Percentiles rank a stretch among this genome's conserved stretches.
Evolutionary conservation across 2,113 vertebrate species (phyloP).

Genomic region (mouse (Mus musculus)): GRCm39 chr9:72527501-72528000

Average conservation of each 20-base stretch:
- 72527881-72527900: slow-evolving; percentile 78
- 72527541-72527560: slow-evolving; percentile 68
- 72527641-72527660: slow-evolving; percentile 76
- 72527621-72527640: slow-evolving; percentile 71
- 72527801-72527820: slow-evolving; percentile 85
- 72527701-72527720: slow-evolving; percentile 72
- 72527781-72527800: slow-evolving; percentile 78
- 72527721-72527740: slow-evolving; percentile 75
- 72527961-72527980: neutral
- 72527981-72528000: neutral
- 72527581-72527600: slow-evolving; percentile 74
- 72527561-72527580: slow-evolving; percentile 77
- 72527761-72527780: slow-evolving; percentile 76
- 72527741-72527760: slow-evolving; percentile 72
- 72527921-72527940: neutral
- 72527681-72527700: slow-evolving; percentile 74
- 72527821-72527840: slow-evolving; percentile 80
- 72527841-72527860: slow-evolving; percentile 80
- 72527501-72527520: slow-evolving; percentile 66
- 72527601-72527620: slow-evolving; percentile 74
- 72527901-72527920: slow-evolving; percentile 28
- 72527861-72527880: slow-evolving; percentile 75
- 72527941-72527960: neutral
- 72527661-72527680: slow-evolving; percentile 77
- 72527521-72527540: slow-evolving; percentile 68